phyloP scores from a whole-genome alignment of 2,888 invertebrate species.

The Drosophila dives region DNA sequence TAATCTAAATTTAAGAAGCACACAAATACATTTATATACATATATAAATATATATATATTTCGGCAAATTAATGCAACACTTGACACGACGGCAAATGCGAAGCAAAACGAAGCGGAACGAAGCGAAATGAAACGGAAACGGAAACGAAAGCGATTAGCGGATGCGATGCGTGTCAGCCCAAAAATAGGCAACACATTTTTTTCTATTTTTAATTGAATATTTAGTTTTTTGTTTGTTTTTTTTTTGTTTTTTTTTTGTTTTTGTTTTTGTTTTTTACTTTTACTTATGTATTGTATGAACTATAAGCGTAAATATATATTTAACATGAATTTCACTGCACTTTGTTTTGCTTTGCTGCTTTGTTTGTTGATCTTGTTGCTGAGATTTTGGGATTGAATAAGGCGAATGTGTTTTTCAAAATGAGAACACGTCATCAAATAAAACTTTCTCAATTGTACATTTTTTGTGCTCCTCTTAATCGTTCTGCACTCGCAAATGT shows the following conservation, averaged over 20 bases:
- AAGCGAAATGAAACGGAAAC: slow-evolving; percentile 37
- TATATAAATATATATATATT: slow-evolving; percentile 3
- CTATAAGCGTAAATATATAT: slow-evolving; percentile 17
- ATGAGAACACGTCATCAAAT: slow-evolving; percentile 34
- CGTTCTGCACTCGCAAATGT: slow-evolving; percentile 3
- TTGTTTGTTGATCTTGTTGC: slow-evolving; percentile 28
- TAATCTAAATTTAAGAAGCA: background rate
- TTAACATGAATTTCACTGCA: slow-evolving; percentile 41
- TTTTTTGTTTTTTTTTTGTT: background rate
- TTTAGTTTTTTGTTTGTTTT: background rate
- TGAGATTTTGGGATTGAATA: slow-evolving; percentile 24
- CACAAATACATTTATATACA: background rate
- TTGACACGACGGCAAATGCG: slow-evolving; percentile 16
- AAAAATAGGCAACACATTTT: slow-evolving; percentile 60
- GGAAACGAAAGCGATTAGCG: slow-evolving; percentile 38
- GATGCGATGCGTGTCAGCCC: slow-evolving; percentile 45
- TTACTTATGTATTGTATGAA: slow-evolving; percentile 37
- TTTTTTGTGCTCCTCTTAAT: slow-evolving; percentile 42
- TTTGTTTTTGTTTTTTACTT: slow-evolving; percentile 29
- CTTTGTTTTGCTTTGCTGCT: slow-evolving; percentile 20
- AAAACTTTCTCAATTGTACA: slow-evolving; percentile 43
- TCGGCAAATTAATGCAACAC: slow-evolving; percentile 38
- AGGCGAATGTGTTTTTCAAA: slow-evolving; percentile 37
- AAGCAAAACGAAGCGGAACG: slow-evolving; percentile 31
- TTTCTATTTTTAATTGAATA: slow-evolving; percentile 34